phyloP scores from a whole-genome alignment of 2,113 vertebrate genomes.

The Meleagris gallopavo region DNA sequence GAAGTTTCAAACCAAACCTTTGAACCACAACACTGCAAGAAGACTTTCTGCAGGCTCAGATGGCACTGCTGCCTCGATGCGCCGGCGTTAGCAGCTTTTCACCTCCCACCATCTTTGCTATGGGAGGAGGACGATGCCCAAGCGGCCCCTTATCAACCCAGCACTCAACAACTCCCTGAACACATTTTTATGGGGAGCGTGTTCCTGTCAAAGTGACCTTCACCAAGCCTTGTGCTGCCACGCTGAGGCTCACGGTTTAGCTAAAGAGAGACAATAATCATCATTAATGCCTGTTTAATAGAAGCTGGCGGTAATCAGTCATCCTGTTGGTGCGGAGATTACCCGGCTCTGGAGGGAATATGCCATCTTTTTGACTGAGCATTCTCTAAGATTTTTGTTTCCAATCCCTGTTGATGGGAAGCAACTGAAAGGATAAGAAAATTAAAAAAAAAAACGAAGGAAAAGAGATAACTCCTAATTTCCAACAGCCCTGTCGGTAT shows the following conservation, averaged over 20 bases:
- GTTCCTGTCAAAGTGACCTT: slow-evolving; percentile 50
- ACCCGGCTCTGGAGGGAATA: slow-evolving; percentile 18
- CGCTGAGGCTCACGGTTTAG: slow-evolving; percentile 23
- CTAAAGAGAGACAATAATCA: slow-evolving; percentile 59
- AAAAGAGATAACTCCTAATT: neutral
- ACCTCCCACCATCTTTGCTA: neutral
- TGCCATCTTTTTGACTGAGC: neutral
- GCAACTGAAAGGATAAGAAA: neutral
- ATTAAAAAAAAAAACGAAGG: neutral
- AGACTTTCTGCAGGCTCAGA: neutral
- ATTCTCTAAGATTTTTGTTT: slow-evolving; percentile 34
- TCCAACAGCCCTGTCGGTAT: neutral
- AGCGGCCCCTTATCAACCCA: neutral
- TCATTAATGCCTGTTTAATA: slow-evolving; percentile 66
- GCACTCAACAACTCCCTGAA: neutral
- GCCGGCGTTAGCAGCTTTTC: neutral
- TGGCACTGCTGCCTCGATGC: neutral
- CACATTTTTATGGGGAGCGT: neutral
- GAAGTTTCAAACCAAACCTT: neutral
- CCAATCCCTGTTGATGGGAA: slow-evolving; percentile 7
- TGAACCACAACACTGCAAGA: neutral
- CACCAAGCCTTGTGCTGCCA: neutral
- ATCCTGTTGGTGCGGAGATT: slow-evolving; percentile 50
- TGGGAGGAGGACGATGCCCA: neutral
- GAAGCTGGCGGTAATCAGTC: slow-evolving; percentile 43